phyloP scores from a whole-genome alignment of 2,797 vertebrate genomes.

The Manis pentadactyla region DNA sequence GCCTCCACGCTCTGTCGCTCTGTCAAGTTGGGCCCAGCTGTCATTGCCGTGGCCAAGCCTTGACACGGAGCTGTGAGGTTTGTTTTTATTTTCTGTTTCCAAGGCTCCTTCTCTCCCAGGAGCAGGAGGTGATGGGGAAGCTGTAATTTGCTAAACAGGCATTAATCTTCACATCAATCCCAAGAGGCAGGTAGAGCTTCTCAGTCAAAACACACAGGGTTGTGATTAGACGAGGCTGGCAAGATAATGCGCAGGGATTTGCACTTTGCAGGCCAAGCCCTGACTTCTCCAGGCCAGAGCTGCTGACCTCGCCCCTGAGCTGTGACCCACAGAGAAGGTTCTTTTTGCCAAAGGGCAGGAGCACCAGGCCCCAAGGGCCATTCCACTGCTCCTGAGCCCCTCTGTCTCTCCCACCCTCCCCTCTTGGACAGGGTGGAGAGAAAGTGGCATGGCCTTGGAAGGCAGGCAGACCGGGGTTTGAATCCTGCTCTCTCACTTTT shows the following conservation, averaged over 20 bases:
- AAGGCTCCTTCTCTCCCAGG: conserved; percentile 66
- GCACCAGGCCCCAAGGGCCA: neutral
- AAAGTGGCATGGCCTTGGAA: neutral
- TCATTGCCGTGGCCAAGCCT: conserved; percentile 60
- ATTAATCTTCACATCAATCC: conserved; percentile 80
- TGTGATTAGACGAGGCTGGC: conserved; percentile 48
- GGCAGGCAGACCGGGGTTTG: conserved; percentile 38
- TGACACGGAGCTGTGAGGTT: conserved; percentile 17
- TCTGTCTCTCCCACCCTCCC: neutral
- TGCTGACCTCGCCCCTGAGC: neutral
- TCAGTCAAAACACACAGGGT: conserved; percentile 73
- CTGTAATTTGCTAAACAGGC: conserved; percentile 81
- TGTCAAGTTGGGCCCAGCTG: neutral
- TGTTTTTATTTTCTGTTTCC: conserved; percentile 75
- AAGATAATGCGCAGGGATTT: neutral
- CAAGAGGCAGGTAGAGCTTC: conserved; percentile 62
- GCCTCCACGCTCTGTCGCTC: neutral
- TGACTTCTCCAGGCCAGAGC: neutral
- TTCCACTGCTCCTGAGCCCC: neutral
- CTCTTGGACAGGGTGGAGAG: neutral
- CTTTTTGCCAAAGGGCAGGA: neutral
- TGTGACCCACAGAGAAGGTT: neutral
- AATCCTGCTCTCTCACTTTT: conserved; percentile 38
- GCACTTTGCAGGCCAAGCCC: neutral
- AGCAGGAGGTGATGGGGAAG: conserved; percentile 75